Evolutionary conservation across 2,113 vertebrate genomes (phyloP).

Genomic region (Leucopternis melanops): DNA sequence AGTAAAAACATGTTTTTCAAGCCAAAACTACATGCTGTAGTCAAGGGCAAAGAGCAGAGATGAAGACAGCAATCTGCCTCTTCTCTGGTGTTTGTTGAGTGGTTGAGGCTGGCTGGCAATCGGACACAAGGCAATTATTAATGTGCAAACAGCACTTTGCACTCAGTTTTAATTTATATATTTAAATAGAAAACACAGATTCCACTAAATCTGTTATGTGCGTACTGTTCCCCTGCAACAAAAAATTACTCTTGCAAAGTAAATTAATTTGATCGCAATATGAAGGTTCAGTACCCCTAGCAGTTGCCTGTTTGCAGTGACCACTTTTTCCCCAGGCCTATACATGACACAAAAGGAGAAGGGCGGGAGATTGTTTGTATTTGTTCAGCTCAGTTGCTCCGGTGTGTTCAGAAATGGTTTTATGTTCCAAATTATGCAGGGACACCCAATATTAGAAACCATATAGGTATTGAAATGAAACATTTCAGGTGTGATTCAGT

Average conservation of each 20-base stretch:
- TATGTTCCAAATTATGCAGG: not conserved
- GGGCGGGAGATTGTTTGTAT: not conserved
- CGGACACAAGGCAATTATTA: not conserved
- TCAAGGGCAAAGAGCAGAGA: not conserved
- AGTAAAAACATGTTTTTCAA: not conserved
- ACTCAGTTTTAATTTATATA: not conserved
- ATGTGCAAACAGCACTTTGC: not conserved
- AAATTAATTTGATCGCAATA: not conserved
- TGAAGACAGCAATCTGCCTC: not conserved
- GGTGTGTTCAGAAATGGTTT: not conserved
- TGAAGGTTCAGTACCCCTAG: not conserved
- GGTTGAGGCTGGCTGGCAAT: not conserved
- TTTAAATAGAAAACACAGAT: constrained; percentile 20
- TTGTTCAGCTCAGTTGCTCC: not conserved
- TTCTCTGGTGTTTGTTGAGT: not conserved
- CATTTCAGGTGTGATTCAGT: not conserved
- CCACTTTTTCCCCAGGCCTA: not conserved
- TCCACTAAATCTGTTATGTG: not conserved
- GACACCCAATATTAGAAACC: not conserved
- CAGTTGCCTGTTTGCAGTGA: not conserved
- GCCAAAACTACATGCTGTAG: not conserved
- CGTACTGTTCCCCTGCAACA: not conserved
- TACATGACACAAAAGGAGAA: not conserved
- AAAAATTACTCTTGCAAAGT: constrained; percentile 1
- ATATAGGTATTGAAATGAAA: not conserved